Evolutionary conservation across 1,140 invertebrate genomes (phyloP).

Genomic region (Drosophila fuyamai): DNA sequence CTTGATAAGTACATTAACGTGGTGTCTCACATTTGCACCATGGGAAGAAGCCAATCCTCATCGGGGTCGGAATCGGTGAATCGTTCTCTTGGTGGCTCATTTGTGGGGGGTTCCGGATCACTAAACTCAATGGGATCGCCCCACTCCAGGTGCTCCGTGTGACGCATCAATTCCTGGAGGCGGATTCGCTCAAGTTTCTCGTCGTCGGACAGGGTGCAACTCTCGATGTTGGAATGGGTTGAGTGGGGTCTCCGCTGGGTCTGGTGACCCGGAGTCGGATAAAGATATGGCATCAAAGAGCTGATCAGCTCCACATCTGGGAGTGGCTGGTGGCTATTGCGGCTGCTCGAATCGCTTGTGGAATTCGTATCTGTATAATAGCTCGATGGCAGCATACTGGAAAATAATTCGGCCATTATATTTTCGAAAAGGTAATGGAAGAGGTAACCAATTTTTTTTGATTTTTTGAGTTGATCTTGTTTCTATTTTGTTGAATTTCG

Average conservation of each 20-base stretch:
- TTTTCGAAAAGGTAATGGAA: neutral
- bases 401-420: conserved; percentile 41
- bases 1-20: neutral
- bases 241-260: neutral
- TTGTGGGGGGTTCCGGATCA: neutral
- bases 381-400: conserved; percentile 38
- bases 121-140: neutral
- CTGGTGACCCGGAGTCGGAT: neutral
- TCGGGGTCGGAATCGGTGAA: neutral
- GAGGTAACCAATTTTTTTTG: neutral
- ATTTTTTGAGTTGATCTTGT: neutral
- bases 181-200: conserved; percentile 38
- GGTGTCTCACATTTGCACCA: neutral
- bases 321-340: neutral
- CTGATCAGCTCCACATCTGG: conserved; percentile 2
- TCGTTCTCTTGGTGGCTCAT: neutral
- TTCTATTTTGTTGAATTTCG: conserved; percentile 20
- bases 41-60: neutral
- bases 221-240: neutral
- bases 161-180: conserved; percentile 1
- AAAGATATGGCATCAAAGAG: conserved; percentile 3
- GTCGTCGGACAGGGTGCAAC: conserved; percentile 50
- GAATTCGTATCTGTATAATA: conserved; percentile 3
- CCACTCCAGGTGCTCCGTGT: neutral
- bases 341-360: neutral